These are phyloP conservation scores for Netelia fuscicornis DNA, from an alignment of 2,888 invertebrate species.

Conservation along the genomic window DNA sequence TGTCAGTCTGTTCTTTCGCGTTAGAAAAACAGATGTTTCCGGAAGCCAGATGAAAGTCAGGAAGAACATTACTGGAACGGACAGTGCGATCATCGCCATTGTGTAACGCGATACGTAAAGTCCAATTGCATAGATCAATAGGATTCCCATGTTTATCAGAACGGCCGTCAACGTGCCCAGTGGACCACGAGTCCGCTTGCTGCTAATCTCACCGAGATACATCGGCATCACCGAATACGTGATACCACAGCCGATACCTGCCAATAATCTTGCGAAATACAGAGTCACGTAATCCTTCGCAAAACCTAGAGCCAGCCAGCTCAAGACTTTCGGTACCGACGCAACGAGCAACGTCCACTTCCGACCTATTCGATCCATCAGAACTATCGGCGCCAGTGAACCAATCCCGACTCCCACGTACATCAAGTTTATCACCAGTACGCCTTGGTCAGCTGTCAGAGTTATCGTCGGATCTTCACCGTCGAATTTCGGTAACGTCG, in stretches of 20 bases:
- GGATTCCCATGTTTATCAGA: constrained; percentile 80
- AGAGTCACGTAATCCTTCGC: constrained; percentile 74
- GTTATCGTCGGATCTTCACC: constrained; percentile 74
- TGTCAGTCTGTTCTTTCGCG: constrained; percentile 77
- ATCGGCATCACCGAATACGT: constrained; percentile 82
- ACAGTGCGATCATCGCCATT: constrained; percentile 78
- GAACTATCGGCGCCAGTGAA: constrained; percentile 78
- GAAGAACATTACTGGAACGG: constrained; percentile 77
- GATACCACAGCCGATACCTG: constrained; percentile 81
- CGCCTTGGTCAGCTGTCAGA: constrained; percentile 73
- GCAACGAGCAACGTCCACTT: constrained; percentile 81
- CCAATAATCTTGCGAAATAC: constrained; percentile 79
- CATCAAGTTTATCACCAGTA: constrained; percentile 79
- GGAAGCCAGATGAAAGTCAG: constrained; percentile 81
- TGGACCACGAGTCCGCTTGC: constrained; percentile 81
- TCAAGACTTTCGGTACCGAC: constrained; percentile 80
- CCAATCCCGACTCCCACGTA: constrained; percentile 81
- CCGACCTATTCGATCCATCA: constrained; percentile 82
- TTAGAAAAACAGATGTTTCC: constrained; percentile 81
- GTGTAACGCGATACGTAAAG: constrained; percentile 75
- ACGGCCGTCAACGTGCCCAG: constrained; percentile 79
- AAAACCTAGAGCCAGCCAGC: constrained; percentile 80
- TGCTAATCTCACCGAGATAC: constrained; percentile 82
- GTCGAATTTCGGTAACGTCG: constrained; percentile 81
- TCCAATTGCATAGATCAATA: constrained; percentile 79